phyloP scores from a whole-genome alignment of 1,140 invertebrate species.

The Drosophila punjabiensis region DNA sequence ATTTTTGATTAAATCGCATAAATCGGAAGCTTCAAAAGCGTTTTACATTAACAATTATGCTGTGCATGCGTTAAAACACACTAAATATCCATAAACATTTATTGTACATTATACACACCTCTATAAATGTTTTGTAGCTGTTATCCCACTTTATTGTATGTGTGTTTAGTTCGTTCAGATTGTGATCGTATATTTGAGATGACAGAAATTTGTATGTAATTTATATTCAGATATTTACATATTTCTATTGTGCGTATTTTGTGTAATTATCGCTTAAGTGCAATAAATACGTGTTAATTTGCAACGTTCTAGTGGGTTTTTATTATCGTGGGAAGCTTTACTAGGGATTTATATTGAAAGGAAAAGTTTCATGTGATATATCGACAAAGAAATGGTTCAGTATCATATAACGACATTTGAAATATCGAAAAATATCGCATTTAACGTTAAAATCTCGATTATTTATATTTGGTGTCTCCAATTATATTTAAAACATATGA shows the following conservation, averaged over 20 bases:
- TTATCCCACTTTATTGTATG: slow-evolving; percentile 42
- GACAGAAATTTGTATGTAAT: slow-evolving; percentile 59
- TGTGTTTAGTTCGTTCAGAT: slow-evolving; percentile 68
- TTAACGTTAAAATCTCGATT: no score
- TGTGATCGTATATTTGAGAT: slow-evolving; percentile 75
- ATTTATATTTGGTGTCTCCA: no score
- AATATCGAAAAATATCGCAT: no score
- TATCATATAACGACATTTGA: background rate
- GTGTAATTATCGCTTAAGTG: slow-evolving; percentile 65
- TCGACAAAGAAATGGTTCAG: no score
- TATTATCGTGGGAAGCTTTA: background rate
- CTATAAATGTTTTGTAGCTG: slow-evolving; percentile 66
- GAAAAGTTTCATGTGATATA: background rate
- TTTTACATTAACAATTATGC: slow-evolving; percentile 56
- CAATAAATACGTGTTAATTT: slow-evolving; percentile 77
- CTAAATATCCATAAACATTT: slow-evolving; percentile 23
- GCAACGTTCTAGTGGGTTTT: slow-evolving; percentile 5
- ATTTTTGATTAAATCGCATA: slow-evolving; percentile 77
- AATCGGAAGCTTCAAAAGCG: slow-evolving; percentile 72
- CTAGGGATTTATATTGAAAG: background rate
- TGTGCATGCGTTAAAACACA: slow-evolving; percentile 57
- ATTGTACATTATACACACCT: slow-evolving; percentile 42
- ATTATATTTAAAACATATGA: no score
- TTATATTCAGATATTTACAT: slow-evolving; percentile 59
- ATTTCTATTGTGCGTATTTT: slow-evolving; percentile 76